Evolutionary conservation across 2,888 invertebrate species (phyloP).

Genomic region (Geophilus truncorum): DNA sequence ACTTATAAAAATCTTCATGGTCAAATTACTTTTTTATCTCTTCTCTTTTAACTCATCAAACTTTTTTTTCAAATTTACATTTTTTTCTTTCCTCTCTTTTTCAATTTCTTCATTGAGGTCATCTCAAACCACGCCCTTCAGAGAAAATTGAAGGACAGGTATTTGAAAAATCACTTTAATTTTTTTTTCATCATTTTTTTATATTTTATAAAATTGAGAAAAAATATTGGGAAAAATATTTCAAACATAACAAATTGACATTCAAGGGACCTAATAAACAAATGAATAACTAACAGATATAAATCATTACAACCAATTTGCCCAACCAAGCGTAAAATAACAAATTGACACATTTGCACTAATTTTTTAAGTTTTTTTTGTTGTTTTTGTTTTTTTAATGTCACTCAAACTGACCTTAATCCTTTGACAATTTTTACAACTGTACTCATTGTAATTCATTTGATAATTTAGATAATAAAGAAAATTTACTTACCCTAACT

Average conservation of each 20-base stretch:
- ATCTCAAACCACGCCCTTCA: slow-evolving; percentile 1
- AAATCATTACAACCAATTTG: neutral
- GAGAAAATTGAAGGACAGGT: slow-evolving; percentile 10
- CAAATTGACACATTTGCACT: neutral
- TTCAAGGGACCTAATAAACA: neutral
- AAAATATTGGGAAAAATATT: neutral
- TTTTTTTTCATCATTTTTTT: neutral
- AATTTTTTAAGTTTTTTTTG: neutral
- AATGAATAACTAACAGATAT: neutral
- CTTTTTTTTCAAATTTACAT: neutral
- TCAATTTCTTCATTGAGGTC: slow-evolving; percentile 6
- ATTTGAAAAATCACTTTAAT: neutral
- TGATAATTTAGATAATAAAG: neutral
- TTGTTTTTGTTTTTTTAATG: neutral
- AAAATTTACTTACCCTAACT: neutral
- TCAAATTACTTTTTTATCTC: neutral
- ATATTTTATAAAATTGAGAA: neutral
- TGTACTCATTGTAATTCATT: too few relatives aligned
- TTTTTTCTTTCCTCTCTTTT: neutral
- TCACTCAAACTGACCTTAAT: neutral
- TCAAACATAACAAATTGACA: neutral
- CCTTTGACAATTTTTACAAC: too few relatives aligned
- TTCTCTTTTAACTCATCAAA: neutral
- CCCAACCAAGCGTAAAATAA: neutral
- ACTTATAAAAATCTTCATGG: neutral